These are phyloP conservation scores for Chrysolina oricalcia DNA, from an alignment of 2,888 invertebrate genomes.

Conservation along the genomic window DNA sequence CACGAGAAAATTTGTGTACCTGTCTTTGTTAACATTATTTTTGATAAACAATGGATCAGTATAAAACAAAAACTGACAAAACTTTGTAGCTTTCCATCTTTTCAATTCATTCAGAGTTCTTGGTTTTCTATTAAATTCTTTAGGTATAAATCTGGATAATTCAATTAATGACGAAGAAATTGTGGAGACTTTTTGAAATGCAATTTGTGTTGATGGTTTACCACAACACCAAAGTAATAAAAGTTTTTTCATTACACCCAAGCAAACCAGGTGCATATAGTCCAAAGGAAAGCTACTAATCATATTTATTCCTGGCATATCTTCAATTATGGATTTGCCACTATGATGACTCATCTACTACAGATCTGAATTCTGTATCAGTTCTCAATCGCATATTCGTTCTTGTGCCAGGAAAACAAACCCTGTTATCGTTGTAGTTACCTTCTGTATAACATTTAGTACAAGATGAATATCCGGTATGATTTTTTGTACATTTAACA, in stretches of 20 bases:
- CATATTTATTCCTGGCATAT: conserved; percentile 55
- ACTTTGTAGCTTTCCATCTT: too few relatives aligned
- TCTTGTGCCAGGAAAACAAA: conserved; percentile 47
- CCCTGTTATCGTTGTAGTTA: conserved; percentile 26
- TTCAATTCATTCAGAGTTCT: conserved; percentile 37
- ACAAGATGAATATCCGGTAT: conserved; percentile 54
- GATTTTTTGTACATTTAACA: conserved; percentile 49
- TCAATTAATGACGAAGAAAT: conserved; percentile 20
- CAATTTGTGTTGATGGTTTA: conserved; percentile 32
- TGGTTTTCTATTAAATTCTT: conserved; percentile 42
- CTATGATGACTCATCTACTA: conserved; percentile 51
- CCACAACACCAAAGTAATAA: conserved; percentile 37
- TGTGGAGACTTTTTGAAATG: conserved; percentile 27
- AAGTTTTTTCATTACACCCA: too few relatives aligned
- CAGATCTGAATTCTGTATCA: conserved; percentile 41
- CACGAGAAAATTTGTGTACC: conserved; percentile 16
- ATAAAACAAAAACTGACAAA: too few relatives aligned
- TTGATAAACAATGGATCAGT: conserved; percentile 21
- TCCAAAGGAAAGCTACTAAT: conserved; percentile 55
- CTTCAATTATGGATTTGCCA: conserved; percentile 45
- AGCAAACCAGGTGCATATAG: conserved; percentile 49
- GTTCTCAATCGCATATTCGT: conserved; percentile 37
- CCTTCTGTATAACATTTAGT: conserved; percentile 52
- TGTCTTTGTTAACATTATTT: conserved; percentile 24
- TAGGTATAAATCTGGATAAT: conserved; percentile 15